Evolutionary conservation across 2,113 vertebrate species (phyloP).

Genomic region (Ammodytes marinus): DNA sequence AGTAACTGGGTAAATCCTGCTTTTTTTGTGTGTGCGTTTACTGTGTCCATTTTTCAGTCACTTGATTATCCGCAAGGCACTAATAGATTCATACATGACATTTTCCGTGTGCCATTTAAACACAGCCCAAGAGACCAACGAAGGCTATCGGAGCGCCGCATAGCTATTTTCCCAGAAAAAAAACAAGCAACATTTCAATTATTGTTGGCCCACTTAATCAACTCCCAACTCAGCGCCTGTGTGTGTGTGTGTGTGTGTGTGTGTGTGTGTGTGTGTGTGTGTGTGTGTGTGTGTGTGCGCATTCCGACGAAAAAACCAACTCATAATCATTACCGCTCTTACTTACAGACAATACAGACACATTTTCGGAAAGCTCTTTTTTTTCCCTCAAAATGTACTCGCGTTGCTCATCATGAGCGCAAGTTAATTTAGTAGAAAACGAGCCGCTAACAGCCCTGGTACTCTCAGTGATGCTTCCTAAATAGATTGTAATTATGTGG

Average conservation of each 20-base stretch:
- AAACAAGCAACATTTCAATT: slow-evolving; percentile 70
- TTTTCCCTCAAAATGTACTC: slow-evolving; percentile 19
- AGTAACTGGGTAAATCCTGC: slow-evolving; percentile 18
- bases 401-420: slow-evolving; percentile 37
- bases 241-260: not conserved
- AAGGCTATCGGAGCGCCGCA: slow-evolving; percentile 44
- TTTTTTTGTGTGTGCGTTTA: slow-evolving; percentile 22
- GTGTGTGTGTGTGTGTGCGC: no score
- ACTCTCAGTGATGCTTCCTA: slow-evolving; percentile 71
- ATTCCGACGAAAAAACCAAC: slow-evolving; percentile 27
- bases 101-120: slow-evolving; percentile 71
- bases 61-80: slow-evolving; percentile 54
- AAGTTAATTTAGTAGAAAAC: slow-evolving; percentile 82
- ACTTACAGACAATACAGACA: slow-evolving; percentile 59
- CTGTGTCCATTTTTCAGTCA: slow-evolving; percentile 21
- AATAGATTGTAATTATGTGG: slow-evolving; percentile 78
- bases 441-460: slow-evolving; percentile 69
- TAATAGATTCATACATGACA: slow-evolving; percentile 74
- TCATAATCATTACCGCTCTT: slow-evolving; percentile 61
- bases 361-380: slow-evolving; percentile 15
- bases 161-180: slow-evolving; percentile 48
- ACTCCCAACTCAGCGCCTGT: not conserved
- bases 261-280: no score
- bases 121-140: slow-evolving; percentile 60
- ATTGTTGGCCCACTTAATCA: slow-evolving; percentile 60